These are phyloP conservation scores for Genyomyrus donnyi DNA, from an alignment of 2,113 vertebrate species.

Conservation along the genomic window DNA sequence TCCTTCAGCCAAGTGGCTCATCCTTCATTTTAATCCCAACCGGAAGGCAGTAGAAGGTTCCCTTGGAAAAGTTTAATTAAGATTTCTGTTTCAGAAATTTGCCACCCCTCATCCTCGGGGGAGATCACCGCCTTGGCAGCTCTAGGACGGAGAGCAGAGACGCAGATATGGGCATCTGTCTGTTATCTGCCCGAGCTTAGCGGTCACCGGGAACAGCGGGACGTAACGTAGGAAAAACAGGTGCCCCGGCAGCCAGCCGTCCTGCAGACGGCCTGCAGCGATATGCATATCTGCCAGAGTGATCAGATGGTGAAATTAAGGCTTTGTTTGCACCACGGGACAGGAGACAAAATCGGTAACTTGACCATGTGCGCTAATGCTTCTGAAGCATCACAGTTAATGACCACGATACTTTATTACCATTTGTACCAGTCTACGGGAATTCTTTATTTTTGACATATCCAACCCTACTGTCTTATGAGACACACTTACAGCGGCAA, in stretches of 20 bases:
- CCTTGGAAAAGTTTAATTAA: conserved; percentile 43
- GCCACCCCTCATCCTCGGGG: conserved; percentile 33
- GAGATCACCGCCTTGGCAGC: conserved; percentile 12
- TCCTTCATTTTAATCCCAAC: conserved; percentile 39
- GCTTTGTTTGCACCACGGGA: background rate
- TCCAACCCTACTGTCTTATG: background rate
- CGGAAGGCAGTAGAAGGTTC: conserved; percentile 29
- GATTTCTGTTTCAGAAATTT: conserved; percentile 32
- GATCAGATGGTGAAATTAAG: background rate
- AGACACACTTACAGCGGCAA: background rate
- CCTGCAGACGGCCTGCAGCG: background rate
- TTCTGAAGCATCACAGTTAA: background rate
- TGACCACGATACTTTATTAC: background rate
- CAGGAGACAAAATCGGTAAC: background rate
- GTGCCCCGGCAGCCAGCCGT: background rate
- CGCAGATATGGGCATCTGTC: background rate
- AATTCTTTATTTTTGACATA: background rate
- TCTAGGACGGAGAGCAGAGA: background rate
- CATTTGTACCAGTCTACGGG: background rate
- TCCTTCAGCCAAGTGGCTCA: conserved; percentile 23
- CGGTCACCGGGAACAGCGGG: background rate
- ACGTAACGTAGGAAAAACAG: background rate
- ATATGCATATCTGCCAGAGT: background rate
- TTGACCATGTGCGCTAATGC: background rate
- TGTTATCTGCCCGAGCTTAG: background rate